A percentile compares a stretch with the other conserved stretches of the same genome.
These are phyloP conservation scores for Uromys caudimaculatus DNA, from an alignment of 2,797 vertebrate genomes.

Conservation along the genomic window DNA sequence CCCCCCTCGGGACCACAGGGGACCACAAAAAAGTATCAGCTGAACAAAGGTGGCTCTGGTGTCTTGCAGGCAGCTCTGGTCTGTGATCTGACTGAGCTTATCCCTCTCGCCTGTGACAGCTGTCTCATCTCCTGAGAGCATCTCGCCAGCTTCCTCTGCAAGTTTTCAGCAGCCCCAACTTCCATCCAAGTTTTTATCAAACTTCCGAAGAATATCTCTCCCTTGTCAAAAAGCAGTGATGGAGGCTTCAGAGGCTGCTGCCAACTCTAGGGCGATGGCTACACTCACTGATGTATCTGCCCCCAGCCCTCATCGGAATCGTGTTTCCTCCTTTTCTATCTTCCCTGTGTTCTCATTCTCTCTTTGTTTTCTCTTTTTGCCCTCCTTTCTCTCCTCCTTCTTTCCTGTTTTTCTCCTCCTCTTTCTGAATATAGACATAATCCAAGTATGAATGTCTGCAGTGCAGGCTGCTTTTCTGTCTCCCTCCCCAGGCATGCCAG, in stretches of 20 bases:
- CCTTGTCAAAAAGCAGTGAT: background rate
- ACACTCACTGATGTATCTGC: background rate
- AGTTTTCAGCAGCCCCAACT: background rate
- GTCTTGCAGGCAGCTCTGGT: background rate
- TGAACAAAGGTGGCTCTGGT: background rate
- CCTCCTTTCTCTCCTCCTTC: accelerated
- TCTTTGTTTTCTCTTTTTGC: no score
- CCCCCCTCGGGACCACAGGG: accelerated
- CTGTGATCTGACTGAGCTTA: background rate
- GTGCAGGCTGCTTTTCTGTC: background rate
- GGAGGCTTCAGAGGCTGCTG: background rate
- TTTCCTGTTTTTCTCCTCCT: background rate
- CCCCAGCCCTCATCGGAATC: background rate
- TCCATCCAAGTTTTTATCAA: background rate
- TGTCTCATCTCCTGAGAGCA: background rate
- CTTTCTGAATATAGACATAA: background rate
- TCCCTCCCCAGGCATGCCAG: background rate
- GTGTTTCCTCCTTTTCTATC: accelerated
- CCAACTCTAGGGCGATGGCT: background rate
- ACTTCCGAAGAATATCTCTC: background rate
- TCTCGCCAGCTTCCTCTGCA: background rate
- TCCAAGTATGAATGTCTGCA: background rate
- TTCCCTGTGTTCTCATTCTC: no score
- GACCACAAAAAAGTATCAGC: no score
- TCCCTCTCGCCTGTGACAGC: background rate